Percentiles rank a stretch among this genome's conserved stretches.
phyloP scores from a whole-genome alignment of 2,888 invertebrate species.

The Xestia ashworthii region DNA sequence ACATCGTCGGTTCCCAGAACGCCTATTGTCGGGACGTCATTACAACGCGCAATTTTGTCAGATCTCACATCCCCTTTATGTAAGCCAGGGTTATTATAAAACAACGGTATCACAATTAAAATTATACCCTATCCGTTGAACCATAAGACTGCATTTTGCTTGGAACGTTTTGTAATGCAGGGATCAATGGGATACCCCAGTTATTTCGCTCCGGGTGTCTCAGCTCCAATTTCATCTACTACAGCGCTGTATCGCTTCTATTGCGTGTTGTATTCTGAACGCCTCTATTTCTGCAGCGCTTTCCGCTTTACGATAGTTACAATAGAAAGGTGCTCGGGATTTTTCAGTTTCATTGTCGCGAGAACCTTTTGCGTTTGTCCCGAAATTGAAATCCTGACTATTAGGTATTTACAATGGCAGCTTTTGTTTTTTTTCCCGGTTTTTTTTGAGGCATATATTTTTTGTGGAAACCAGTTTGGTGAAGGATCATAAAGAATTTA shows the following conservation, averaged over 20 bases:
- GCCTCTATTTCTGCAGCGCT: conserved; percentile 74
- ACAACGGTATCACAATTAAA: conserved; percentile 49
- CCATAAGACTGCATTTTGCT: conserved; percentile 59
- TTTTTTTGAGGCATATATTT: conserved; percentile 77
- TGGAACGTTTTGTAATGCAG: conserved; percentile 59
- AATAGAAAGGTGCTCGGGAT: conserved; percentile 79
- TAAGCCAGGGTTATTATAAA: conserved; percentile 85
- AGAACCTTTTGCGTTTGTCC: conserved; percentile 75
- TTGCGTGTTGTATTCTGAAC: conserved; percentile 51
- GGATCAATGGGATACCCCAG: conserved; percentile 86
- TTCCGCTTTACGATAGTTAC: conserved; percentile 63
- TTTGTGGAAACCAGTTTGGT: conserved; percentile 77
- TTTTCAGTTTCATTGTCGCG: conserved; percentile 84
- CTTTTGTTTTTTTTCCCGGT: conserved; percentile 72
- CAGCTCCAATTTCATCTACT: conserved; percentile 73
- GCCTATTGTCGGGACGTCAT: conserved; percentile 85
- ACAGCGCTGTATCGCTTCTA: conserved; percentile 76
- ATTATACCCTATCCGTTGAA: conserved; percentile 44
- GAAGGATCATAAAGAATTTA: conserved; percentile 79
- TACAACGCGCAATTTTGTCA: conserved; percentile 87
- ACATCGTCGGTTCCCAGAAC: conserved; percentile 84
- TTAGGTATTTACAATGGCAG: conserved; percentile 83
- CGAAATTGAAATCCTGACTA: conserved; percentile 74
- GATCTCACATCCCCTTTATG: conserved; percentile 88
- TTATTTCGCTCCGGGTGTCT: conserved; percentile 84